A percentile compares a stretch with the other conserved stretches of the same genome.
Evolutionary conservation across 2,113 vertebrate genomes (phyloP).

Genomic region (Mandrillus leucophaeus): DNA sequence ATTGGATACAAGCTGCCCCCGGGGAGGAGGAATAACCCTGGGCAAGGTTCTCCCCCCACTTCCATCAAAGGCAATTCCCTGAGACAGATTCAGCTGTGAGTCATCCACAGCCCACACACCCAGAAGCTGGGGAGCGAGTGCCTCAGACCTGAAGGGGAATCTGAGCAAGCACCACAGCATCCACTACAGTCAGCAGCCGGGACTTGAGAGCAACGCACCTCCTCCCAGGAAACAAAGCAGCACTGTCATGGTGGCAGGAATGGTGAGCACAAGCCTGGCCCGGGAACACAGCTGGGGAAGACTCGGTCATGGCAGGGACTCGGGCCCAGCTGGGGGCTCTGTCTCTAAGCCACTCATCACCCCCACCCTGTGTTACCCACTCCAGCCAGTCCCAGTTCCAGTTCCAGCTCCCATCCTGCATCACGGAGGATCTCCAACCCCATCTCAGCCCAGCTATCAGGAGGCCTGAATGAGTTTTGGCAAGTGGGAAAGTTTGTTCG

Average conservation of each 20-base stretch:
- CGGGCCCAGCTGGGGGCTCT: not conserved
- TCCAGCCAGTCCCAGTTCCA: not conserved
- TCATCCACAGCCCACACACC: not conserved
- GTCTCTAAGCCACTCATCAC: not conserved
- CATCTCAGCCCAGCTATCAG: not conserved
- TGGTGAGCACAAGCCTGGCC: not conserved
- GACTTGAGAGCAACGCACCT: not conserved
- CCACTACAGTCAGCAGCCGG: not conserved
- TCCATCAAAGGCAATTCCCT: not conserved
- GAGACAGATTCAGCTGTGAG: not conserved
- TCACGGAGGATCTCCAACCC: not conserved
- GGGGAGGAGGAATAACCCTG: not conserved
- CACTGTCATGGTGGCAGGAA: not conserved
- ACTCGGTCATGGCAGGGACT: not conserved
- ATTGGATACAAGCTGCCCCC: not conserved
- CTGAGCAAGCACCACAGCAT: not conserved
- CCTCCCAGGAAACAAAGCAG: not conserved
- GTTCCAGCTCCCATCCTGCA: not conserved
- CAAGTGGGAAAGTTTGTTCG: slow-evolving; percentile 50
- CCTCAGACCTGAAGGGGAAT: not conserved
- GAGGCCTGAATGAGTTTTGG: slow-evolving; percentile 20
- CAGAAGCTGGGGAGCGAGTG: not conserved
- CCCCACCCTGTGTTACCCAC: not conserved
- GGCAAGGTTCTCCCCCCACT: not conserved
- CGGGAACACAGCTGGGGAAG: not conserved